Evolutionary conservation across 2,888 invertebrate species (phyloP).

Genomic region (Escarpia spicata): DNA sequence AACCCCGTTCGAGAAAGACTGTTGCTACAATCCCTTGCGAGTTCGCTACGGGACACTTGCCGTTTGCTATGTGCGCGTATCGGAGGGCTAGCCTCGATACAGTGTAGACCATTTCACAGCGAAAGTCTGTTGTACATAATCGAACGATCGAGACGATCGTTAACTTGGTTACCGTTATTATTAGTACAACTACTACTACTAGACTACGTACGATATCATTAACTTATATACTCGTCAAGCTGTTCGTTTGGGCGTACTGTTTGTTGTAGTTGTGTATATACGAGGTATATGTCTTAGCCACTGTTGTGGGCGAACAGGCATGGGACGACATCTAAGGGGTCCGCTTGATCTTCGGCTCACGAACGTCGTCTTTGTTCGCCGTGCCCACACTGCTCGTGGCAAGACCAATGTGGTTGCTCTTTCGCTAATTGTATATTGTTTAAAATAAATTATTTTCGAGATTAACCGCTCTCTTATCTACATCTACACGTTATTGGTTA

Average conservation of each 20-base stretch:
- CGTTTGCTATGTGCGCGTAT: slow-evolving; percentile 4
- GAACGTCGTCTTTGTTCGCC: not conserved
- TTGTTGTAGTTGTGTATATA: slow-evolving; percentile 2
- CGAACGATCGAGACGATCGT: not conserved
- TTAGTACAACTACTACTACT: not conserved
- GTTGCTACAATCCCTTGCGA: not conserved
- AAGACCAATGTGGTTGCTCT: slow-evolving; percentile 1
- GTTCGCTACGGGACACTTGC: not conserved
- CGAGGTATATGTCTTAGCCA: not conserved
- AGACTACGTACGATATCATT: not conserved
- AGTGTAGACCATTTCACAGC: not conserved
- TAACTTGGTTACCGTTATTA: not conserved
- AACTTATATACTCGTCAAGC: not conserved
- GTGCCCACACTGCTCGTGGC: not conserved
- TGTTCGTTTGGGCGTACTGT: not conserved
- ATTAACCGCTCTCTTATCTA: not conserved
- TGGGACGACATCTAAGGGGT: not conserved
- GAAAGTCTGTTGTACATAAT: not conserved
- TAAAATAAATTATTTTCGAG: slow-evolving; percentile 13
- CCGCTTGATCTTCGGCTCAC: not conserved
- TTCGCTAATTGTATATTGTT: slow-evolving; percentile 13
- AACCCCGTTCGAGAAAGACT: not conserved
- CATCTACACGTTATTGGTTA: not conserved
- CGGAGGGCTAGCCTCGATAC: slow-evolving; percentile 1
- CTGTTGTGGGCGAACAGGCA: not conserved